A percentile compares a stretch with the other conserved stretches of the same genome.
Evolutionary conservation across 2,113 vertebrate genomes (phyloP).

Genomic region (Cyprinodon variegatus): DNA sequence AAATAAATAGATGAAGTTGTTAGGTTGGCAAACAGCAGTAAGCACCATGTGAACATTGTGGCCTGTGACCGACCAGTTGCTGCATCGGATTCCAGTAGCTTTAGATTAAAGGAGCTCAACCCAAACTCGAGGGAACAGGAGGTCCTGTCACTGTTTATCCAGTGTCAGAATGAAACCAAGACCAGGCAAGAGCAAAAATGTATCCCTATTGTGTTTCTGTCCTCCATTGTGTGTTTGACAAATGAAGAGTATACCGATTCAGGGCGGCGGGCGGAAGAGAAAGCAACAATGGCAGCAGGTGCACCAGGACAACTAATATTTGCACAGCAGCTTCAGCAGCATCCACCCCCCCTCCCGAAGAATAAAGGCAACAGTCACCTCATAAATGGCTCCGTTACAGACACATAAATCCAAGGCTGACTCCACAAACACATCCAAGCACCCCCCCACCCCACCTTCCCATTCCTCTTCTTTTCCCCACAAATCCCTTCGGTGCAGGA

Average conservation of each 20-base stretch:
- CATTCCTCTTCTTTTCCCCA: conserved; percentile 48
- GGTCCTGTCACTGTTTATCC: conserved; percentile 61
- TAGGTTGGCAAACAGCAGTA: conserved; percentile 33
- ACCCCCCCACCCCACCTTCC: neutral
- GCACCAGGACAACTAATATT: conserved; percentile 77
- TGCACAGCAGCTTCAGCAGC: conserved; percentile 76
- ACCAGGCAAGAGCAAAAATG: conserved; percentile 63
- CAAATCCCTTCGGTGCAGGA: conserved; percentile 72
- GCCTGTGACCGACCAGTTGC: conserved; percentile 50
- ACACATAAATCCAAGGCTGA: conserved; percentile 77
- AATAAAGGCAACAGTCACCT: conserved; percentile 68
- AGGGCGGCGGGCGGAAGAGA: conserved; percentile 46
- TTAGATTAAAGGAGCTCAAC: conserved; percentile 44
- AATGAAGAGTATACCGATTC: conserved; percentile 77
- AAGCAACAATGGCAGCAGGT: conserved; percentile 81
- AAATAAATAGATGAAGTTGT: conserved; percentile 62
- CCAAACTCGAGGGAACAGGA: conserved; percentile 39
- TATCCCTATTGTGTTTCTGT: conserved; percentile 66
- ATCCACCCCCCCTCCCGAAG: conserved; percentile 62
- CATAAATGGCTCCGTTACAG: conserved; percentile 70
- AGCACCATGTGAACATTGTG: conserved; percentile 26
- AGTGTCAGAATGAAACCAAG: conserved; percentile 53
- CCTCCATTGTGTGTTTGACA: conserved; percentile 75
- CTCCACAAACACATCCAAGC: conserved; percentile 50
- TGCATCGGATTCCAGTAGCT: conserved; percentile 15